Evolutionary conservation across 2,888 invertebrate species (phyloP).

Genomic region (Chydorus sphaericus): DNA sequence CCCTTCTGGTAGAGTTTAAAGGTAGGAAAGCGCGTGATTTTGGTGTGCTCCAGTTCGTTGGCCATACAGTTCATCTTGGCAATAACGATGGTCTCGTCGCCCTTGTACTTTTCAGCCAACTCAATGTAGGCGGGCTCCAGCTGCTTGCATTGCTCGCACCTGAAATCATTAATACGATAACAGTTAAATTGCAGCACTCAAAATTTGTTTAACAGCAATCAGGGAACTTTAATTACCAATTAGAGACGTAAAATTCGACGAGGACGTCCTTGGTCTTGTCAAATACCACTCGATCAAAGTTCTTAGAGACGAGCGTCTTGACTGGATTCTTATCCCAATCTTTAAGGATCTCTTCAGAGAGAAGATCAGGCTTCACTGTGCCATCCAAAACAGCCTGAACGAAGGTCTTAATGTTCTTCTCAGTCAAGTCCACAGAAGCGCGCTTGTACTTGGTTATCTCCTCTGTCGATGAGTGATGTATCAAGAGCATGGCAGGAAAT

Average conservation of each 20-base stretch:
- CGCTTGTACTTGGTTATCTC: constrained; percentile 3
- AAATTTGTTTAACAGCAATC: no score
- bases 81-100: neutral
- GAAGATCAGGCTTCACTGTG: neutral
- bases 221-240: neutral
- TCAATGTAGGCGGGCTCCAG: neutral
- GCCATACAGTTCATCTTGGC: constrained; percentile 9
- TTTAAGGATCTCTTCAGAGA: neutral
- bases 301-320: neutral
- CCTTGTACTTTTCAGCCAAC: neutral
- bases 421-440: neutral
- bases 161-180: no score
- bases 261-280: neutral
- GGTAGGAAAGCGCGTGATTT: constrained; percentile 6
- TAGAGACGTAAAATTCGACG: constrained; percentile 11
- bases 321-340: constrained; percentile 8
- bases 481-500: constrained; percentile 1
- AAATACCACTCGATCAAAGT: neutral
- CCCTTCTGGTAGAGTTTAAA: constrained; percentile 4
- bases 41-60: constrained; percentile 9
- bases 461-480: constrained; percentile 1
- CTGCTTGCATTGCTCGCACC: constrained; percentile 8
- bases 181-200: no score
- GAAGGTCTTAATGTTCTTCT: neutral
- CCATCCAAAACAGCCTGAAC: neutral